Evolutionary conservation across 2,797 vertebrate genomes (phyloP), one percentile per base, ranked within the genome.

Genomic region (Rhynchotus rufescens): DNA sequence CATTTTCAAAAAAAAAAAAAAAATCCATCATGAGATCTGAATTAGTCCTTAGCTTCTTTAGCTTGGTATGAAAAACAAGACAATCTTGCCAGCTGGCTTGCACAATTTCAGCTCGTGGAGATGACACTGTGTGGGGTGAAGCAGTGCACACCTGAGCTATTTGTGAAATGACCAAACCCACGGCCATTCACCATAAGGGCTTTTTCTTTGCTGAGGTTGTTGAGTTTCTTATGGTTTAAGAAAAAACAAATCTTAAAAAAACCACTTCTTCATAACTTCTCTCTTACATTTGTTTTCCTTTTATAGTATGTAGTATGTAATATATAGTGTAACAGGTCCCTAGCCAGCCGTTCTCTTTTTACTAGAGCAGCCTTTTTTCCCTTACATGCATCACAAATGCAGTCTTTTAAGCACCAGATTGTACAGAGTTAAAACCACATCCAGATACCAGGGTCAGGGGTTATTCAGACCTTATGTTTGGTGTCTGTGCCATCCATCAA

Each of bases 111-210:
- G 8, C 65, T 64, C 16, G 40, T 38, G 57, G 51, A 80, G 78
- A 74, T 77, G 32, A 86, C 34, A 57, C 34, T 15, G n/a, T 42
- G 56, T 88, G 71, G 40, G 51, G 73, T 69, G 69, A 56, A 72
- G 49, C 42, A 42, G 49, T 0, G 0, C 6, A 26, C 15, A 40
- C 72, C 67, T 66, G 28, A 60, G 52, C 21, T 0, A 1, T 65
- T 72, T 84, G 60, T 81, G 91, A 84, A 88, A 84, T 0, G 34
- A 21, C 6, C 42, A 73, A 42, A 32, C 80, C 19, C 3, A 68
- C 54, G 44, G 73, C 47, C 71, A 14, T 26, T 78, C 47, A 21
- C 32, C 42, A 25, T 1, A 26, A 69, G 62, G 47, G 22, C 13
- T 78, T 86, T 80, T 77, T 42, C 68, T 80, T 44, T 44, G 54